Conservation (phyloP, 2,888 invertebrate genomes). For the Octonoba sinensis region DNA sequence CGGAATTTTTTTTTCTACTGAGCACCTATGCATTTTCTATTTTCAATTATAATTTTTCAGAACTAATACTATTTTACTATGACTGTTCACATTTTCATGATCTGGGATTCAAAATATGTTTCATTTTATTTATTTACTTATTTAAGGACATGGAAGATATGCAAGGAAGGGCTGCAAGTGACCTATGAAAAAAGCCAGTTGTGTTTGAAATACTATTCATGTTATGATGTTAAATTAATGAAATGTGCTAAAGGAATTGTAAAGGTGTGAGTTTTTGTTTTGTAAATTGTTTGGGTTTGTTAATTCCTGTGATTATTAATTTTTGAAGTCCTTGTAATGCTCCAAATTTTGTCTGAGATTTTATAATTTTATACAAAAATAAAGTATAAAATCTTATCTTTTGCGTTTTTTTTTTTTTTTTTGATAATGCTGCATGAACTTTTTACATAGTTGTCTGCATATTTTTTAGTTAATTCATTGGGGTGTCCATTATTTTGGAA, state of each 20-base stretch:
- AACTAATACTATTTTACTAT: no score
- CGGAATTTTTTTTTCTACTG: no score
- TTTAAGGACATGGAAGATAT: neutral
- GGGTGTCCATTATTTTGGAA: no score
- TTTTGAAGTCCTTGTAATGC: conserved; percentile 21
- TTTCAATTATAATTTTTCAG: no score
- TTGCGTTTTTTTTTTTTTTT: conserved; percentile 8
- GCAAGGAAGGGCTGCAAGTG: neutral
- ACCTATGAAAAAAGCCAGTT: neutral
- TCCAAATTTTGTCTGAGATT: conserved; percentile 33
- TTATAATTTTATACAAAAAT: conserved; percentile 53
- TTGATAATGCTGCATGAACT: neutral
- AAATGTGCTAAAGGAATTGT: no score
- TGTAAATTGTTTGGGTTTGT: neutral
- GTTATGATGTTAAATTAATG: no score
- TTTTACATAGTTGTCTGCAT: neutral
- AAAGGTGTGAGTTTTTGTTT: neutral
- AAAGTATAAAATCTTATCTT: conserved; percentile 7
- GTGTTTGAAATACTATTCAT: neutral
- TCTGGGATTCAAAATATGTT: neutral
- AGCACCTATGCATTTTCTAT: no score
- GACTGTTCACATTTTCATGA: no score
- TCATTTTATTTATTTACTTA: no score
- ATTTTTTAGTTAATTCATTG: neutral
- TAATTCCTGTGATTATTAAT: conserved; percentile 44